A percentile compares a stretch with the other conserved stretches of the same genome.
phyloP scores from a whole-genome alignment of 2,888 invertebrate genomes.

The Trichogramma evanescens region DNA sequence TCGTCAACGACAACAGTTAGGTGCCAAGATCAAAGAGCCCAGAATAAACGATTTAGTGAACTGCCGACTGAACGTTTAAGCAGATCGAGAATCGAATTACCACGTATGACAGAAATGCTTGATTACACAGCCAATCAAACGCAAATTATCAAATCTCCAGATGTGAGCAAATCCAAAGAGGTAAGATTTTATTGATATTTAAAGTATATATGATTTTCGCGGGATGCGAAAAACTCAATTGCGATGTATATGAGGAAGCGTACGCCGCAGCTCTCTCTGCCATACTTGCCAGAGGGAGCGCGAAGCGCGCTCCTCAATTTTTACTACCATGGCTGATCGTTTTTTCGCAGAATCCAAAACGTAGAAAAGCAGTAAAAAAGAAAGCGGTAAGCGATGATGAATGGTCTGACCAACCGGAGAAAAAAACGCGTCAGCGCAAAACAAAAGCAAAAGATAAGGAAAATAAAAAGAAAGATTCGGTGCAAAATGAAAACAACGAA shows the following conservation, averaged over 20 bases:
- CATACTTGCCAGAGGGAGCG: no score
- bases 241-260: no score
- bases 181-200: neutral
- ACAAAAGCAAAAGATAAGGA: conserved; percentile 28
- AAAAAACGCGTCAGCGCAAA: conserved; percentile 18
- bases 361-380: conserved; percentile 6
- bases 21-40: neutral
- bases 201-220: neutral
- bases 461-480: neutral
- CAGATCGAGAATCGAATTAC: conserved; percentile 5
- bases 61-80: neutral
- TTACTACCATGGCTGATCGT: neutral
- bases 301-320: no score
- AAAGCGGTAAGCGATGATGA: conserved; percentile 1
- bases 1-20: neutral
- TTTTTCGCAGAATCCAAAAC: conserved; percentile 1
- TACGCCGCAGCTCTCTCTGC: no score
- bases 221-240: no score
- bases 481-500: no score
- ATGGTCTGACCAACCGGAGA: conserved; percentile 11
- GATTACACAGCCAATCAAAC: neutral
- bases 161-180: neutral
- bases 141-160: neutral
- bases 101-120: conserved; percentile 11
- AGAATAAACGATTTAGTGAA: conserved; percentile 4